Conservation (phyloP, 2,797 vertebrate genomes). For the Babyrousa celebensis region DNA sequence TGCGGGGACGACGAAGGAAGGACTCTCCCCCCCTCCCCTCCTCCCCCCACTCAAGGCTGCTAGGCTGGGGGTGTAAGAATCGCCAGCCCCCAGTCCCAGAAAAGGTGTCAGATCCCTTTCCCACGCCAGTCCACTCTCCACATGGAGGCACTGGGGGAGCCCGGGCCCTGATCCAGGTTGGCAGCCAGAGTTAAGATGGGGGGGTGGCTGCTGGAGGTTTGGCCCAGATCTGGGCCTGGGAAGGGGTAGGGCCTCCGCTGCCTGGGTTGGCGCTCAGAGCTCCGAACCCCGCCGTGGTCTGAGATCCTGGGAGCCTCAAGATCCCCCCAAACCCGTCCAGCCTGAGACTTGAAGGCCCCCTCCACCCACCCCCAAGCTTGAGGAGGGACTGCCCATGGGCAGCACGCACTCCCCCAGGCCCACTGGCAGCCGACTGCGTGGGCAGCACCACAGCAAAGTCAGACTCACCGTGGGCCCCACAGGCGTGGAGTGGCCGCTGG, state of each 20-base stretch:
- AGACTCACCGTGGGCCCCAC: conserved; percentile 87
- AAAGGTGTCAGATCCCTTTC: neutral
- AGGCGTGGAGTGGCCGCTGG: conserved; percentile 85
- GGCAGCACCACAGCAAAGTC: conserved; percentile 33
- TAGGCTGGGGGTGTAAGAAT: neutral
- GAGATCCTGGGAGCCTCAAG: neutral
- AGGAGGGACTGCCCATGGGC: neutral
- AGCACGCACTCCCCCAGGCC: conserved; percentile 7
- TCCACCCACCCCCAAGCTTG: neutral
- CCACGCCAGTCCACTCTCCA: neutral
- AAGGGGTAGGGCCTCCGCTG: neutral
- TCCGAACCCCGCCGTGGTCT: neutral
- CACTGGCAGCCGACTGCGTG: conserved; percentile 6
- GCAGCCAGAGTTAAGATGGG: neutral
- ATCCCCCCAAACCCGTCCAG: neutral
- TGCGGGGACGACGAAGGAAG: neutral
- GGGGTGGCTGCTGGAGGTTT: neutral
- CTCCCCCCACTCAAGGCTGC: neutral
- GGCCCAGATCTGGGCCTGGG: neutral
- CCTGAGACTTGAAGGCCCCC: neutral
- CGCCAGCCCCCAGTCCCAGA: neutral
- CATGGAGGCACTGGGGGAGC: neutral
- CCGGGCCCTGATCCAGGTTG: neutral
- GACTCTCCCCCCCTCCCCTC: neutral
- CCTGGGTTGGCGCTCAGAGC: neutral